Conservation (phyloP, 2,797 vertebrate genomes). For the Hemitrygon akajei region DNA sequence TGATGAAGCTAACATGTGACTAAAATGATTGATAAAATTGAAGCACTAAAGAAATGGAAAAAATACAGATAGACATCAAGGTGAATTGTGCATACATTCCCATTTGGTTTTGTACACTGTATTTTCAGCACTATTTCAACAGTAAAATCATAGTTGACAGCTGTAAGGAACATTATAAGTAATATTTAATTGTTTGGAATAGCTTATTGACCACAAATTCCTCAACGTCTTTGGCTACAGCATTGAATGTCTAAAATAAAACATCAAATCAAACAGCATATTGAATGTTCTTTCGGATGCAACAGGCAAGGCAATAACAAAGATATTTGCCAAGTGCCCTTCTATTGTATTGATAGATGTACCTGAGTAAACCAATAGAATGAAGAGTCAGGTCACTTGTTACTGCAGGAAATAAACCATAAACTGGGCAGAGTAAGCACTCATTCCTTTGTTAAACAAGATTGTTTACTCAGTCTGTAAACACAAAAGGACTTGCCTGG, state of each 20-base stretch:
- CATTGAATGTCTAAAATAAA: background rate
- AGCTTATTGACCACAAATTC: background rate
- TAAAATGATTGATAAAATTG: background rate
- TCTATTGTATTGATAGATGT: slow-evolving; percentile 51
- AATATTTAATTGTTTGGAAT: background rate
- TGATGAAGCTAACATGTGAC: background rate
- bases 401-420: slow-evolving; percentile 48
- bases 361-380: slow-evolving; percentile 66
- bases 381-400: slow-evolving; percentile 47
- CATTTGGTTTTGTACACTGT: background rate
- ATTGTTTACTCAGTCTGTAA: slow-evolving; percentile 41
- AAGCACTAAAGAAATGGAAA: background rate
- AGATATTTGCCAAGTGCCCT: slow-evolving; percentile 39
- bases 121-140: background rate
- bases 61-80: background rate
- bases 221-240: background rate
- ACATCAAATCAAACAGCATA: slow-evolving; percentile 52
- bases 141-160: background rate
- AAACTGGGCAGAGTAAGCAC: slow-evolving; percentile 41
- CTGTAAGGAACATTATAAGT: background rate
- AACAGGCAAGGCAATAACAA: slow-evolving; percentile 55
- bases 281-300: slow-evolving; percentile 48
- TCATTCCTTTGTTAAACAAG: background rate
- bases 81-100: background rate
- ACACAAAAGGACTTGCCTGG: slow-evolving; percentile 28